Percentiles rank a stretch among this genome's conserved stretches.
Evolutionary conservation across 1,140 invertebrate genomes (phyloP).

Genomic region (Polypedilum vanderplanki): DNA sequence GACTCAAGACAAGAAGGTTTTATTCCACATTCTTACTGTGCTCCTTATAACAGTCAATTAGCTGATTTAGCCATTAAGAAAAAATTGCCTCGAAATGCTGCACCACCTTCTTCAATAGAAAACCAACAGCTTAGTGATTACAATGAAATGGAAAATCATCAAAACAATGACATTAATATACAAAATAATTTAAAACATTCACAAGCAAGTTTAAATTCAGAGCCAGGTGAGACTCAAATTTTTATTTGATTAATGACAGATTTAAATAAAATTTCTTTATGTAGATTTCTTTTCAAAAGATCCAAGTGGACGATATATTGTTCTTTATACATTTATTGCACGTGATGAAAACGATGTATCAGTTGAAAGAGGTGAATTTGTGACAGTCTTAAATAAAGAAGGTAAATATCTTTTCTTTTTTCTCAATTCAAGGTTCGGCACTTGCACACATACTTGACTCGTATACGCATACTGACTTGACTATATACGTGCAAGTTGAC

Average conservation of each 20-base stretch:
- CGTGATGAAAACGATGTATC: slow-evolving; percentile 91
- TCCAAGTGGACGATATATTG: slow-evolving; percentile 81
- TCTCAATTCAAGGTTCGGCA: no score
- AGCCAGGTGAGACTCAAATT: slow-evolving; percentile 32
- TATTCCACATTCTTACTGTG: slow-evolving; percentile 89
- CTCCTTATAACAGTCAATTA: slow-evolving; percentile 71
- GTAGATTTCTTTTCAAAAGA: slow-evolving; percentile 76
- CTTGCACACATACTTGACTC: no score
- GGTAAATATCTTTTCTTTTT: not conserved
- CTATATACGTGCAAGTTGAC: no score
- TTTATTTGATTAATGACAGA: not conserved
- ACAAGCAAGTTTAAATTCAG: slow-evolving; percentile 48
- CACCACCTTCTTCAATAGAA: slow-evolving; percentile 35
- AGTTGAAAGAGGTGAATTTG: slow-evolving; percentile 88
- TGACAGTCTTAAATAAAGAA: slow-evolving; percentile 52
- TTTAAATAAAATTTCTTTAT: not conserved
- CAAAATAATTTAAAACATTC: slow-evolving; percentile 44
- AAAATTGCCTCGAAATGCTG: slow-evolving; percentile 65
- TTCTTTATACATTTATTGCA: slow-evolving; percentile 87
- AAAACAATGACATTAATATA: slow-evolving; percentile 38
- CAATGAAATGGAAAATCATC: slow-evolving; percentile 33
- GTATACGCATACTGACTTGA: no score
- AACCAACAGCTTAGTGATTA: slow-evolving; percentile 23
- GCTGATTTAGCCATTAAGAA: slow-evolving; percentile 74
- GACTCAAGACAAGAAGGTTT: slow-evolving; percentile 85